Evolutionary conservation across 2,888 invertebrate genomes (phyloP), one percentile per base, ranked within the genome.

Genomic region (Tipula vernalis): DNA sequence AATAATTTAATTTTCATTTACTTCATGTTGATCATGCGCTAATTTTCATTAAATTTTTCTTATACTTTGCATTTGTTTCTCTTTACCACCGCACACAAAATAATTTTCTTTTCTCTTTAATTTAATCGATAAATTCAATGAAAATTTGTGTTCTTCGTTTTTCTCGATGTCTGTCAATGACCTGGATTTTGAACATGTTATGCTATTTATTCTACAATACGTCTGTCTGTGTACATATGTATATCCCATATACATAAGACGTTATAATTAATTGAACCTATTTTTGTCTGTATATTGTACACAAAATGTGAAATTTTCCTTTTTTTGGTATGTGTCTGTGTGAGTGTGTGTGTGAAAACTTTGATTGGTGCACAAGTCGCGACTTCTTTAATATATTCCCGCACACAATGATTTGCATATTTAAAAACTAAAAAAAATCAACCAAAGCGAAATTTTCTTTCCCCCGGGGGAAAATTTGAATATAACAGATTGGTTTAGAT

Each of bases 31-130:
- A 41, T 84, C 84, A 84, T 84, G 84, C 84, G 84, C 84, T 84
- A 84, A 84, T 84, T 84, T 84, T 84, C 84, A 36, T 84, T 71
- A 71, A 84, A 84, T 84, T 84, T 84, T 84, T 84, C 84, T 84
- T 84, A 15, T 84, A 41, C 84, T 71, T 71, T 71, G 71, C 71
- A 71, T 71, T 71, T 71, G 71, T 71, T 71, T 71, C 71, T 71
- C 13, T 28, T 28, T 28, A 28, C 15, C 28, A 71, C 10, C 71
- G 28, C 71, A 28, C 39, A 71, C 71, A 71, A 71, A 71, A 39
- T 6, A 39, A 71, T 71, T 71, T 71, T 71, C 71, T 71, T 71
- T 71, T 84, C 41, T 84, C 84, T 84, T 84, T 84, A 84, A 84
- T 84, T 84, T 84, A 84, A 84, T 84, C 84, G 84, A 84, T 84